Evolutionary conservation across 1,140 invertebrate genomes (phyloP).

Genomic region (Drosophila setifemur): DNA sequence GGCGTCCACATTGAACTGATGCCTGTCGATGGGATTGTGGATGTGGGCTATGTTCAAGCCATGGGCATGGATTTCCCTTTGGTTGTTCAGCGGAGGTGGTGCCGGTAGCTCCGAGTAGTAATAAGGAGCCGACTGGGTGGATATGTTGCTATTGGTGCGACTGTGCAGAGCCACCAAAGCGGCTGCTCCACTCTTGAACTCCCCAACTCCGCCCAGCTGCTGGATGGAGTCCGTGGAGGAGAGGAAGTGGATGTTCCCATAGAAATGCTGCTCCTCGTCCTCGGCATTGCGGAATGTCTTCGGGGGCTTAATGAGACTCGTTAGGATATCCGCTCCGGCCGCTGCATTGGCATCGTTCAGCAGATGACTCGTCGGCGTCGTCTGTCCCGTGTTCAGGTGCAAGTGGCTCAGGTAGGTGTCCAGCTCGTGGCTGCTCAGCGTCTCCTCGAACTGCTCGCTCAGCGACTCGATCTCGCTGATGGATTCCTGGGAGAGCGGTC

Average conservation of each 20-base stretch:
- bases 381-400: slow-evolving; percentile 64
- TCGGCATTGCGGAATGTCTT: slow-evolving; percentile 74
- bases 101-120: slow-evolving; percentile 90
- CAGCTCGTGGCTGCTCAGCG: slow-evolving; percentile 84
- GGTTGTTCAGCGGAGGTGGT: slow-evolving; percentile 85
- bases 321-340: slow-evolving; percentile 43
- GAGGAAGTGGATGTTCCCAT: slow-evolving; percentile 80
- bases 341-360: slow-evolving; percentile 47
- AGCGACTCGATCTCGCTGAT: slow-evolving; percentile 86
- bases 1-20: slow-evolving; percentile 84
- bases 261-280: slow-evolving; percentile 74
- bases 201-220: slow-evolving; percentile 34
- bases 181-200: neutral
- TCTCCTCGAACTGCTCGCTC: slow-evolving; percentile 85
- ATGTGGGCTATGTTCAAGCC: slow-evolving; percentile 90
- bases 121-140: slow-evolving; percentile 89
- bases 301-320: slow-evolving; percentile 77
- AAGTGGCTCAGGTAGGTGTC: slow-evolving; percentile 87
- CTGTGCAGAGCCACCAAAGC: slow-evolving; percentile 70
- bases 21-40: slow-evolving; percentile 88
- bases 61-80: slow-evolving; percentile 84
- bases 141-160: slow-evolving; percentile 81
- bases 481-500: slow-evolving; percentile 88
- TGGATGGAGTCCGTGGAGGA: slow-evolving; percentile 80
- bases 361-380: slow-evolving; percentile 49